These are phyloP conservation scores for Molossus alvarezi DNA, from an alignment of 2,797 vertebrate species.

Conservation along the genomic window DNA sequence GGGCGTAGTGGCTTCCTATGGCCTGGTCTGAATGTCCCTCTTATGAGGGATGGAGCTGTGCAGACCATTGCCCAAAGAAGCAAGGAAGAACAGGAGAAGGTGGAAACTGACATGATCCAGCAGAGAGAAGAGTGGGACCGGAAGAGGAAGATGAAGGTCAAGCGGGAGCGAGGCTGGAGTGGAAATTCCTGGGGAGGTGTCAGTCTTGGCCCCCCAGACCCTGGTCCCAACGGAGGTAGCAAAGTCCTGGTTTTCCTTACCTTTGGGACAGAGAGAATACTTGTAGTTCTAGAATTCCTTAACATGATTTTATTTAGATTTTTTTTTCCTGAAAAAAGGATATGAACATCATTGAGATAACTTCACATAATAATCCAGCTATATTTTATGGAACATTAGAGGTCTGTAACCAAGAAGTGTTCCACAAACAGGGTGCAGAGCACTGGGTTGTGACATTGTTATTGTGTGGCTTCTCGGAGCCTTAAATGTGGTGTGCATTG, in stretches of 20 bases:
- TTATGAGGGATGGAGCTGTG: slow-evolving; percentile 90
- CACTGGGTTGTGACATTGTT: background rate
- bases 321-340: background rate
- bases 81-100: slow-evolving; percentile 91
- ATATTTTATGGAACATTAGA: background rate
- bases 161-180: slow-evolving; percentile 96
- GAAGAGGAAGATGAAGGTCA: slow-evolving; percentile 92
- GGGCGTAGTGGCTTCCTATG: slow-evolving; percentile 96
- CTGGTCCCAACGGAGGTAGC: slow-evolving; percentile 96
- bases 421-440: background rate
- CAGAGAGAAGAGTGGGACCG: slow-evolving; percentile 94
- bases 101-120: slow-evolving; percentile 90
- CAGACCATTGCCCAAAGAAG: slow-evolving; percentile 90
- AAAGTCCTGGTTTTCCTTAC: background rate
- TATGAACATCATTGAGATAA: background rate
- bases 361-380: background rate
- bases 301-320: background rate
- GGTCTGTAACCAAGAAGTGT: background rate
- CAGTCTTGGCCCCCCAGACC: slow-evolving; percentile 95
- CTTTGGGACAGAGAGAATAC: background rate
- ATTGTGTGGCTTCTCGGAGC: background rate
- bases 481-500: rapidly evolving
- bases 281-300: background rate
- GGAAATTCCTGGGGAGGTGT: slow-evolving; percentile 95
- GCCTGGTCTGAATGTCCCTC: slow-evolving; percentile 95